These are phyloP conservation scores for Clanis bilineata DNA, from an alignment of 2,888 invertebrate genomes.

Conservation along the genomic window DNA sequence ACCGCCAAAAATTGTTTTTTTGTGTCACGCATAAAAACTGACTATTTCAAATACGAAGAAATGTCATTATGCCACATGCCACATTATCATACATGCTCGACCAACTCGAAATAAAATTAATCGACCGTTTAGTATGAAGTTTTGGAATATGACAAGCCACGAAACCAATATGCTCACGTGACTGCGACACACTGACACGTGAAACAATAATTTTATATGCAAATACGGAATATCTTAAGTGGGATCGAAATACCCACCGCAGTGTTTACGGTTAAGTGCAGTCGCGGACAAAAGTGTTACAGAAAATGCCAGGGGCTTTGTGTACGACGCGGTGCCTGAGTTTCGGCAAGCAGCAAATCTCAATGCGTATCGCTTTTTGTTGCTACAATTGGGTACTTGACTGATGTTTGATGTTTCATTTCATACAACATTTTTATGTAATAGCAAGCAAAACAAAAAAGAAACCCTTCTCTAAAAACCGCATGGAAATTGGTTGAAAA, in stretches of 20 bases:
- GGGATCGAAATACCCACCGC: conserved; percentile 61
- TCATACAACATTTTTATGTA: no score
- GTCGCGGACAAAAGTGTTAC: conserved; percentile 38
- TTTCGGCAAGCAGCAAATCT: no score
- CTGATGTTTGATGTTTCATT: no score
- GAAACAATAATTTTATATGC: conserved; percentile 67
- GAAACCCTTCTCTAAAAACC: no score
- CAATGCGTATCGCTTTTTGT: no score
- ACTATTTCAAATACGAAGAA: background rate
- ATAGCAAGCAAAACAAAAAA: no score
- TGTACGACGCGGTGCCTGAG: no score
- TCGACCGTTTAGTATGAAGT: conserved; percentile 46
- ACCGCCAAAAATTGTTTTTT: background rate
- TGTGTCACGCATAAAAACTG: background rate
- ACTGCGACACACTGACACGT: conserved; percentile 32
- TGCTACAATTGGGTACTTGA: no score
- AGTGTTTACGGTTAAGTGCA: conserved; percentile 45
- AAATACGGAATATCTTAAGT: conserved; percentile 73
- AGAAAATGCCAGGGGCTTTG: no score
- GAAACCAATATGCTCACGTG: conserved; percentile 45
- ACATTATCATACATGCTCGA: conserved; percentile 16
- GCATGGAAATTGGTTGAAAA: no score
- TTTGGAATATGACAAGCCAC: conserved; percentile 34
- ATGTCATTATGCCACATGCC: background rate
- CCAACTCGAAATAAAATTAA: conserved; percentile 47